Base-by-base conservation (phyloP, 2,797 vertebrate genomes). In the Lates japonicus region DNA sequence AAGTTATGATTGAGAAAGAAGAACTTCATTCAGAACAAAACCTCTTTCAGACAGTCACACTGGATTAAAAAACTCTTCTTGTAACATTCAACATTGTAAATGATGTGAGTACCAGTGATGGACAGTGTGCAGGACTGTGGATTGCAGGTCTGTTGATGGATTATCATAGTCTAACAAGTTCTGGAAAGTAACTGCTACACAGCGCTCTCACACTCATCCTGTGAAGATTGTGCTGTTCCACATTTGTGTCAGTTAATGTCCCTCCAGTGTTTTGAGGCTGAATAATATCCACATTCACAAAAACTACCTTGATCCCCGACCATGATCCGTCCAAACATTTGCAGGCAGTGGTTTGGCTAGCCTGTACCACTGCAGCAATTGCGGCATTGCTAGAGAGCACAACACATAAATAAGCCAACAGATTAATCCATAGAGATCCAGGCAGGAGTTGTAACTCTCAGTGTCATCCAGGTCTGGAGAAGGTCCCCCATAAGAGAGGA, bases 391-490 rank as follows among this genome's bases (percentile, higher is more conserved):
- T 8, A 7, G 41, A 51, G 17, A 57, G 51, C 29, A 22, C 48
- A 10, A 2, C 44, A n/a, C 10, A 60, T 57, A 44, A 60, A 60
- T 41, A 41, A 58, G 10, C 22, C 35, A 3, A 14, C 1, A 0
- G 49, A 62, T 25, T 8, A n/a, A 70, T 64, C 65, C 62, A 19
- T 17, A 55, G 52, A 68, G 57, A 64, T 31, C n/a, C 3, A 44
- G 16, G 31, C n/a, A 41, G n/a, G 19, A 46, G 19, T 10, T 63
- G 16, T n/a, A 20, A 60, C 55, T 76, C 70, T 33, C 4, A 12
- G 44, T 13, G 10, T 55, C 55, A 41, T 62, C 37, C 19, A 52
- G 49, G 19, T 16, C 44, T 1, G 7, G 2, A 17, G 33, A 25
- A n/a, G 62, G 14, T 2, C 25, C 52, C 35, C 31, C 29, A 13